phyloP scores from a whole-genome alignment of 2,888 invertebrate genomes.

The Troilus luridus region DNA sequence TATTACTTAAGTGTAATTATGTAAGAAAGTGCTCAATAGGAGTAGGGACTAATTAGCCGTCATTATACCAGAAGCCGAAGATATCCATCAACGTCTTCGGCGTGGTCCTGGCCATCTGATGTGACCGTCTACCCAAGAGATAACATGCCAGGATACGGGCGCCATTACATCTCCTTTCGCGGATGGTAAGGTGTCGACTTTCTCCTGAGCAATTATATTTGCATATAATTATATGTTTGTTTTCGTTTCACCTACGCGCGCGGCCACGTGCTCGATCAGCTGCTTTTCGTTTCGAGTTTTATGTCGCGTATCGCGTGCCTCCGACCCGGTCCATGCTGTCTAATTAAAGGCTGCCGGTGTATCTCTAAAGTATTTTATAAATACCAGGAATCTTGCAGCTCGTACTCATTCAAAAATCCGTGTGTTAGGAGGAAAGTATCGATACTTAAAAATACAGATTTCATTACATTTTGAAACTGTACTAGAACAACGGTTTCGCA shows the following conservation, averaged over 20 bases:
- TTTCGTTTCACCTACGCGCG: neutral
- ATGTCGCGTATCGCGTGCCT: neutral
- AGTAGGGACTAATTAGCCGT: neutral
- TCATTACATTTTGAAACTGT: too few species aligned
- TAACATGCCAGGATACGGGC: neutral
- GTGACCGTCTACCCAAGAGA: neutral
- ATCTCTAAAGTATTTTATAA: too few species aligned
- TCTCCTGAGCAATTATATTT: neutral
- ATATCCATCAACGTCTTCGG: neutral
- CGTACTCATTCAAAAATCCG: too few species aligned
- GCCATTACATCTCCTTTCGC: neutral
- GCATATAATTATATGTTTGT: conserved; percentile 38
- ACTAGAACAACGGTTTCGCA: too few species aligned
- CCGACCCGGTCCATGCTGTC: neutral
- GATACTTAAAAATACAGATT: too few species aligned
- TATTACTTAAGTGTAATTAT: neutral
- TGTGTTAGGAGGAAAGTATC: too few species aligned
- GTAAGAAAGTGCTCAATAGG: neutral
- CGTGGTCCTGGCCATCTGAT: neutral
- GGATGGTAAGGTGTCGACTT: neutral
- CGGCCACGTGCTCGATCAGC: neutral
- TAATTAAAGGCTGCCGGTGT: neutral
- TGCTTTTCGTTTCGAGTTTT: neutral
- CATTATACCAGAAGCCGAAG: neutral
- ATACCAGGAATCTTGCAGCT: too few species aligned